Evolutionary conservation across 1,140 invertebrate genomes (phyloP), one percentile per base, ranked within the genome.

Genomic region (Agrilus planipennis): DNA sequence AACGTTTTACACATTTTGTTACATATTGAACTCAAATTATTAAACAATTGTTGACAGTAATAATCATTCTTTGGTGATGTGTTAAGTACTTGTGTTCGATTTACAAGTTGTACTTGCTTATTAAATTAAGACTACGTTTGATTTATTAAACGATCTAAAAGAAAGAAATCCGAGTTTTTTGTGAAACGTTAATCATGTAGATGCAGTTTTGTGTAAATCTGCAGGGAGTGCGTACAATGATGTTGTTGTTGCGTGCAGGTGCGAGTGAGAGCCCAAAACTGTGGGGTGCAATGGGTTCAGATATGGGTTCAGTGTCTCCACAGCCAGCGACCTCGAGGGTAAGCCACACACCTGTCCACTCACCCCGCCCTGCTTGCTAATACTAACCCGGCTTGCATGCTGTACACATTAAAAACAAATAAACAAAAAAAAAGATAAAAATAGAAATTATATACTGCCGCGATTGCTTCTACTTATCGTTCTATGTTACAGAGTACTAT

Each of bases 401-500:
- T 43, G 17, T 20, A 38, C 29, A 34, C 32, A 34, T 16, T 18
- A 6, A 34, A 5, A 7, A 30, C 28, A 30, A 5, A 30, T 30
- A n/a, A n/a, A n/a, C n/a, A n/a, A n/a, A n/a, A n/a, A n/a, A n/a
- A n/a, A n/a, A n/a, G n/a, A n/a, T n/a, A n/a, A n/a, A n/a, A n/a
- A n/a, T 30, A 6, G 6, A 30, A 12, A 18, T 34, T 4, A 34
- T 6, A 7, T 7, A 18, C 20, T 11, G 12, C 4, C 15, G 16
- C 19, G 4, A 15, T 21, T 36, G 19, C 12, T 9, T 27, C 23
- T 27, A 9, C 7, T 9, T 27, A 12, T 7, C 23, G 23, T 14
- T 6, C 23, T 22, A 19, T 42, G 46, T 70, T 70, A 14, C 74
- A 81, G 78, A 79, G 58, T 79, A 74, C 72, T 79, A 76, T 78